Base-by-base conservation (phyloP, 1,140 invertebrate genomes). In the Bombyx mori region DNA sequence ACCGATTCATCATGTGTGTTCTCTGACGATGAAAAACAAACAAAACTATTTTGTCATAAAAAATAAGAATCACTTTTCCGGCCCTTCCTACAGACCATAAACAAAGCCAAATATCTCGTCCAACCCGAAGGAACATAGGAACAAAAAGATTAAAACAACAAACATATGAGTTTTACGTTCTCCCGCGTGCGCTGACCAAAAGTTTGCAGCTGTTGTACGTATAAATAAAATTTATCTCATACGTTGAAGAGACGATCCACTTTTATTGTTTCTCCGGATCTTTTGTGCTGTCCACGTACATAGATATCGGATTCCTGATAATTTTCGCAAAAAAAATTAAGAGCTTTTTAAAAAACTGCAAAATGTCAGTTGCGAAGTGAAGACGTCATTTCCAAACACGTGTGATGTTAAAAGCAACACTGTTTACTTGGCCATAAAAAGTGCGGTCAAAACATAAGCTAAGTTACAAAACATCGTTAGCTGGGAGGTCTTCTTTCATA, bases 211-310 rank as follows among this genome's bases (percentile, higher is more conserved):
- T 86, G 82, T 83, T 83, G 55, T 22, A 55, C 54, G 73, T 84
- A 86, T 84, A 84, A 86, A 86, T 86, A 84, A 77, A 80, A 69
- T 82, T 84, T 84, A 82, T 80, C 73, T 78, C 81, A 75, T 81
- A 73, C 82, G 78, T 79, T 77, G 73, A 79, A 75, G 69, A 73
- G 70, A 76, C 73, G 74, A 69, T 80, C 71, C 68, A 60, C 65
- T 77, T 84, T 82, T 82, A 82, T 82, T 84, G 79, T 84, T 80
- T 65, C 56, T 58, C 60, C 69, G 47, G 50, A 26, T 52, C 52
- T 58, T 55, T 54, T 65, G 26, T 35, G 26, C 26, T 35, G 2
- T 35, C 26, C 26, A 35, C 26, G 4, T 35, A 35, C 26, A 35
- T 35, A 35, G 26, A 35, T 35, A 35, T 35, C 26, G 26, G 4